Conservation (phyloP, 1,140 invertebrate species). For the Ips nitidus region DNA sequence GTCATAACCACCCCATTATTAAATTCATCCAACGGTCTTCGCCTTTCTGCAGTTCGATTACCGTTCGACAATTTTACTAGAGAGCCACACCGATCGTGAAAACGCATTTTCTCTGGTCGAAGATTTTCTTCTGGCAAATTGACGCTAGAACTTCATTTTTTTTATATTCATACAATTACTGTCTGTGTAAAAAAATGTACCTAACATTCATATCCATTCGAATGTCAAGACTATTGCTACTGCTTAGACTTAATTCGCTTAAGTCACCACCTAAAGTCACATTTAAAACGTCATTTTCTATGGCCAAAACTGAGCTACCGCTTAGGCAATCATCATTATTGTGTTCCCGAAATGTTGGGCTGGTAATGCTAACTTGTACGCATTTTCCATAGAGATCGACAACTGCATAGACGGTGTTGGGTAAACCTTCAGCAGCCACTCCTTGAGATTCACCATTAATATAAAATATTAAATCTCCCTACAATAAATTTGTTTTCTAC, state of each 20-base stretch:
- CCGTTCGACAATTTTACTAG: conserved; percentile 85
- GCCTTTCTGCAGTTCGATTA: conserved; percentile 81
- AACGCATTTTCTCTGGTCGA: conserved; percentile 68
- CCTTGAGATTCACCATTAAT: conserved; percentile 89
- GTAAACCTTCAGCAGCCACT: conserved; percentile 76
- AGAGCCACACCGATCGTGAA: conserved; percentile 85
- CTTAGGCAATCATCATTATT: conserved; percentile 53
- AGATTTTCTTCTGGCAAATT: conserved; percentile 48
- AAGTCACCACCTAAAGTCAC: conserved; percentile 50
- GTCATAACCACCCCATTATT: conserved; percentile 94
- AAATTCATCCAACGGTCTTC: conserved; percentile 89
- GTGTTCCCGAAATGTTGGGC: conserved; percentile 48
- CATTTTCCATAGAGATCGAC: conserved; percentile 93
- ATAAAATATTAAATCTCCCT: conserved; percentile 85
- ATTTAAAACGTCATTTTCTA: conserved; percentile 52
- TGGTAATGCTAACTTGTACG: conserved; percentile 76
- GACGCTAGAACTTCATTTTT: conserved; percentile 37
- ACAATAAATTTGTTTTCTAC: conserved; percentile 37
- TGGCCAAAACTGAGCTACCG: conserved; percentile 51
- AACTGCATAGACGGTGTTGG: conserved; percentile 77
- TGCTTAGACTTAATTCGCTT: conserved; percentile 52
- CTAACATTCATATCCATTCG: conserved; percentile 52
- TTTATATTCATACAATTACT: background rate
- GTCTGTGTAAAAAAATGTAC: conserved; percentile 25
- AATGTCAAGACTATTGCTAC: conserved; percentile 52